These are phyloP conservation scores for Cotesia congregata DNA, from an alignment of 2,888 invertebrate genomes.

Conservation along the genomic window DNA sequence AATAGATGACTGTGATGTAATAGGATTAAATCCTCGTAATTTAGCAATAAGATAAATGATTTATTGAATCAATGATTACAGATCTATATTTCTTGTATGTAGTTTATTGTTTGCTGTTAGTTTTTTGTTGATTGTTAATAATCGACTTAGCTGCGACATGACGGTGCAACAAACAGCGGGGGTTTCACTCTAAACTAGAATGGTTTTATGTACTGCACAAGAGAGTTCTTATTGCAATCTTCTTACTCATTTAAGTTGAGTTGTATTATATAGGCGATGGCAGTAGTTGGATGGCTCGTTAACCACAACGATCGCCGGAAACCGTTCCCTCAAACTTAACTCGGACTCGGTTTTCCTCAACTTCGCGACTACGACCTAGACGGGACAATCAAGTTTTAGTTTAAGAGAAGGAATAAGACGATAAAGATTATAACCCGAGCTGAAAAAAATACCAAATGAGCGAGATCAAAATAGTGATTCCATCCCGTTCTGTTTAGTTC, in stretches of 20 bases:
- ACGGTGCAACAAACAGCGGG: not conserved
- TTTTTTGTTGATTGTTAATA: too few relatives aligned
- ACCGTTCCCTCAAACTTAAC: slow-evolving; percentile 31
- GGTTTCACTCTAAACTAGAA: slow-evolving; percentile 26
- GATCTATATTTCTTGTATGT: not conserved
- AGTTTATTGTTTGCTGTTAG: too few relatives aligned
- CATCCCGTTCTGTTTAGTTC: not conserved
- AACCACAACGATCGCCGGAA: slow-evolving; percentile 43
- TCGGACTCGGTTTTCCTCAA: slow-evolving; percentile 16
- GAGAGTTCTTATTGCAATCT: slow-evolving; percentile 33
- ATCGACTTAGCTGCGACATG: not conserved
- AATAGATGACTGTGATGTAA: slow-evolving; percentile 9
- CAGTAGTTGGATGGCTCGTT: slow-evolving; percentile 40
- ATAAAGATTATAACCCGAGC: not conserved
- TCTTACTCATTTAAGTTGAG: slow-evolving; percentile 20
- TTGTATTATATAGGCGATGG: slow-evolving; percentile 27
- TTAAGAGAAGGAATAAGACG: not conserved
- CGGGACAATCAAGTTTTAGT: not conserved
- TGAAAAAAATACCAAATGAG: slow-evolving; percentile 10
- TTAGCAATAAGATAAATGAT: not conserved
- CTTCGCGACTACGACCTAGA: not conserved
- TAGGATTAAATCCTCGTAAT: not conserved
- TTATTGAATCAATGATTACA: not conserved
- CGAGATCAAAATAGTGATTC: slow-evolving; percentile 12
- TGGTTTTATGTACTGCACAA: too few relatives aligned